Base-by-base conservation (phyloP, 2,888 invertebrate species). In the Tenthredo scrophulariae region DNA sequence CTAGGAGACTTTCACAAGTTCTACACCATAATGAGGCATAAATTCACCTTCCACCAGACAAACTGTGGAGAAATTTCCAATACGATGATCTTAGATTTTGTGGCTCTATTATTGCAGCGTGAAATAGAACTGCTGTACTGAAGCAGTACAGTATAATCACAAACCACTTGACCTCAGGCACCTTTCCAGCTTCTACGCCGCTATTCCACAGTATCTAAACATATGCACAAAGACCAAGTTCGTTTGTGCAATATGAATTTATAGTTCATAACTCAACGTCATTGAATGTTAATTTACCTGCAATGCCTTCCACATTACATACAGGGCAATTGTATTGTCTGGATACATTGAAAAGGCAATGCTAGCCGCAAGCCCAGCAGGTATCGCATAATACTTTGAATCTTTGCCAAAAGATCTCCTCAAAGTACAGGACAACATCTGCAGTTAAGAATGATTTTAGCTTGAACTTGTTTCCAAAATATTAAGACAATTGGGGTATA, bases 241-340 rank as follows among this genome's bases (percentile, higher is more conserved):
- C 26, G 26, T 6, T 15, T 7, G 50, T 75, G 6, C 2, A 26
- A 22, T 9, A 4, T n/a, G n/a, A n/a, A n/a, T n/a, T n/a, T n/a
- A n/a, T n/a, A n/a, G n/a, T n/a, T n/a, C n/a, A n/a, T n/a, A 4
- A 58, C 6, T 58, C n/a, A 22, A 70, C 18, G 22, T 22, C 18
- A 29, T 77, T 82, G 62, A 77, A 18, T 37, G 75, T 85, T 43
- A 83, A 86, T 89, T 90, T 92, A 97, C 97, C 95, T 98, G 97
- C 65, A 97, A 94, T 74, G 96, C 95, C 94, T 98, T 98, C 96
- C 97, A 97, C 93, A 97, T 95, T 7, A 97, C 95, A 92, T 97
- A 98, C 43, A 97, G 94, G n/a, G 97, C 96, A 82, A 97, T 95
- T 0, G 97, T 96, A 67, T 96, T 96, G 90, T 96, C 97, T 50